Base-by-base conservation (phyloP, 2,797 vertebrate genomes). In the Malacoraja senta region DNA sequence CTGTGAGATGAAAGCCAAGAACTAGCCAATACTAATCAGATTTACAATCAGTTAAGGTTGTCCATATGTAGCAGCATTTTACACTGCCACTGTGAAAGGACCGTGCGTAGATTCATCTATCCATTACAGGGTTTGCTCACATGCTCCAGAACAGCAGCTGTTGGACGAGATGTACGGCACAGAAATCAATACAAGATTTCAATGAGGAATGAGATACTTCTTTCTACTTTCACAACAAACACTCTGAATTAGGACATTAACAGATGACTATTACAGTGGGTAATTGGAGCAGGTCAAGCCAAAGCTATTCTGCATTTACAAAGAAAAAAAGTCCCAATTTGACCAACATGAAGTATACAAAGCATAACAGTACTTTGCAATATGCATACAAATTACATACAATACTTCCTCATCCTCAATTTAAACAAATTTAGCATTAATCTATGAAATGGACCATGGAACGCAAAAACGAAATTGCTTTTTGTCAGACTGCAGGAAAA, bases 21-120 rank as follows among this genome's bases (percentile, higher is more conserved):
- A 1, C 35, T 93, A 86, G 74, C 35, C 61, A 93, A 93, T 13
- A 77, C 93, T 93, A 93, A 94, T 93, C 80, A 81, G 74, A 94
- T 94, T 78, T 93, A 79, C 65, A 65, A 8, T 93, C 53, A 76
- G 65, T 80, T 93, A 81, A 93, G 29, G 4, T 78, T 86, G 32
- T 74, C 94, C 74, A 83, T 2, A 0, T 44, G 93, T 74, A 83
- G 35, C 58, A 71, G 26, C 93, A 84, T 10, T 93, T 94, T 13
- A 44, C 88, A 91, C 88, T 63, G n/a, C 35, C 19, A 17, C 26
- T 58, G 93, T 65, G n/a, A 81, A 88, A 93, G 93, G 93, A 8
- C 6, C 93, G 91, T 93, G 26, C 78, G 78, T 77, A 15, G 86
- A 35, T 21, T 15, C 6, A 12, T n/a, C 38, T 76, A 29, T 13